These are phyloP conservation scores for Ips nitidus DNA, from an alignment of 1,140 invertebrate species.

Conservation along the genomic window DNA sequence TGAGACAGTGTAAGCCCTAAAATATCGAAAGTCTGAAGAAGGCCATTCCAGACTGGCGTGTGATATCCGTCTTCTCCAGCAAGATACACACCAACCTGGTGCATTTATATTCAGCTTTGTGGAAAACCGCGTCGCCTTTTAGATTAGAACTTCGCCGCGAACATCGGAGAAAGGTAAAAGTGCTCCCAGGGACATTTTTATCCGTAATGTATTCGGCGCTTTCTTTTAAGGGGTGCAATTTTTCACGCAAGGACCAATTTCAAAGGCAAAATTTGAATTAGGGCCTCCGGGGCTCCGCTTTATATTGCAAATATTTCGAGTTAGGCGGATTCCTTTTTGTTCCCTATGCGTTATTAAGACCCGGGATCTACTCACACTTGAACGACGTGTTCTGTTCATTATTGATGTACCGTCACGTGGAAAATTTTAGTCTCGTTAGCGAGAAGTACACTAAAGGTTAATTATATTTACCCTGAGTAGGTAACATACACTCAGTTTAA, in stretches of 20 bases:
- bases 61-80: no score
- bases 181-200: slow-evolving; percentile 20
- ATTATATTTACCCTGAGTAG: no score
- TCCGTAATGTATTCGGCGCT: slow-evolving; percentile 12
- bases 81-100: slow-evolving; percentile 10
- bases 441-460: background rate
- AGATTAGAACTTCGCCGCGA: slow-evolving; percentile 20
- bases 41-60: no score
- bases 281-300: background rate
- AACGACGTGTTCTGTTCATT: background rate
- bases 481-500: no score
- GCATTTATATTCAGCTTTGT: slow-evolving; percentile 19
- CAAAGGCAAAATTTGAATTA: slow-evolving; percentile 8
- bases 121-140: slow-evolving; percentile 13
- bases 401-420: background rate
- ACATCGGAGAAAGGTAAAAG: slow-evolving; percentile 17
- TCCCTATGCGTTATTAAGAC: background rate
- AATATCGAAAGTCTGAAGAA: no score
- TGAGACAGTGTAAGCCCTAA: no score
- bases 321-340: background rate
- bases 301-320: slow-evolving; percentile 2
- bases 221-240: slow-evolving; percentile 12
- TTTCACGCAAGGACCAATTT: slow-evolving; percentile 14
- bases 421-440: background rate
- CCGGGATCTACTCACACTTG: background rate